These are phyloP conservation scores for Ibidorhyncha struthersii DNA, from an alignment of 2,113 vertebrate species.

Conservation along the genomic window DNA sequence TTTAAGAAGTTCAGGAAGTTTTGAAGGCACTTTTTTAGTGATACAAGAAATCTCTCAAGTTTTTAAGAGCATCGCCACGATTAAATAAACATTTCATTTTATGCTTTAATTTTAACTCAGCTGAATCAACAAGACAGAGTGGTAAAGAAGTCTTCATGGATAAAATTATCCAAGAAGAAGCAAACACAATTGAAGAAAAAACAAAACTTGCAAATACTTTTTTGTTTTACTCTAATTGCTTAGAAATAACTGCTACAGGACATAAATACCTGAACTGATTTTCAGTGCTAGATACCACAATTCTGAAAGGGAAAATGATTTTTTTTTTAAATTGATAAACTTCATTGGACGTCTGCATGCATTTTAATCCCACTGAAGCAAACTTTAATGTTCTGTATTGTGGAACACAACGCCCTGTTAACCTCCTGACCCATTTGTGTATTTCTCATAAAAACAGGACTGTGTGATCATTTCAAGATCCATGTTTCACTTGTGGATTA, in stretches of 20 bases:
- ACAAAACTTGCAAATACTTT: constrained; percentile 55
- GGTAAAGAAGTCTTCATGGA: constrained; percentile 40
- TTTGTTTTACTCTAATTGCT: constrained; percentile 47
- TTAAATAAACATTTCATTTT: constrained; percentile 69
- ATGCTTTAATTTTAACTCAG: constrained; percentile 66
- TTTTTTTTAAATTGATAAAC: not conserved
- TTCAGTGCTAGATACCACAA: constrained; percentile 36
- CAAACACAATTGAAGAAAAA: constrained; percentile 30
- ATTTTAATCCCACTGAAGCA: not conserved
- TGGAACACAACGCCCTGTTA: not conserved
- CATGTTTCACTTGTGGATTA: not conserved
- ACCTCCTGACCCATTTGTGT: not conserved
- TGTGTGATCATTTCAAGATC: not conserved
- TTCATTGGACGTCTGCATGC: not conserved
- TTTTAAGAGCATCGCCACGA: constrained; percentile 12
- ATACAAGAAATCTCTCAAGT: constrained; percentile 42
- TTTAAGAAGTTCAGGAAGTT: constrained; percentile 49
- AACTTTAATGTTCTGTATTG: not conserved
- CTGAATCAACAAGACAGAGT: constrained; percentile 50
- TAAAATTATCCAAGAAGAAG: constrained; percentile 56
- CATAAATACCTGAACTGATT: constrained; percentile 57
- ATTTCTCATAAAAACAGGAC: not conserved
- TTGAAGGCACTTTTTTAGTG: constrained; percentile 28
- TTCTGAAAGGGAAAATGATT: not conserved
- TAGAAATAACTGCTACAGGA: constrained; percentile 44